These are phyloP conservation scores for Siderastrea radians DNA, from an alignment of 92 coral and sea anemone species.

Conservation along the genomic window DNA sequence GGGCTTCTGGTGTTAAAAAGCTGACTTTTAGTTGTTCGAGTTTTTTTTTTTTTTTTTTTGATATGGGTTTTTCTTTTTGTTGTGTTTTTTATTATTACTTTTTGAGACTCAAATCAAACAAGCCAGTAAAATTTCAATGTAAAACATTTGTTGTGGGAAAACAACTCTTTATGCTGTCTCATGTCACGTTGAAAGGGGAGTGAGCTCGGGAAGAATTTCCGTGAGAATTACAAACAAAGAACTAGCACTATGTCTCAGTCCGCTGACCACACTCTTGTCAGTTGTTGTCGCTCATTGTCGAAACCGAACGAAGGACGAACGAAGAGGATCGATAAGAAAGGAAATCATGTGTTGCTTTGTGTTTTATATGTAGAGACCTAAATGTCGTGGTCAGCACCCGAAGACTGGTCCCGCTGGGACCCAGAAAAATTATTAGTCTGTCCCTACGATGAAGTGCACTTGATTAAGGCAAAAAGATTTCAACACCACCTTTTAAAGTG, in stretches of 20 bases:
- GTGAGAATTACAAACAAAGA: too few species aligned
- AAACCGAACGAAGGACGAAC: neutral
- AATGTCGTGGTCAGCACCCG: slow-evolving; percentile 95
- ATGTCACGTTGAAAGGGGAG: neutral
- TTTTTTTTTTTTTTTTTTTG: too few species aligned
- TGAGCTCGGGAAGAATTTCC: neutral
- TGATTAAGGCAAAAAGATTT: slow-evolving; percentile 77
- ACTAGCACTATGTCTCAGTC: neutral
- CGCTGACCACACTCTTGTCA: neutral
- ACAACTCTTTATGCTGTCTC: too few species aligned
- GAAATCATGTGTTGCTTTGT: neutral
- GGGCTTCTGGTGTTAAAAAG: too few species aligned
- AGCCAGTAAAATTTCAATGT: too few species aligned
- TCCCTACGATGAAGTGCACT: slow-evolving; percentile 79
- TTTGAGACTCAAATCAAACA: too few species aligned
- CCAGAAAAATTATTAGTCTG: slow-evolving; percentile 81
- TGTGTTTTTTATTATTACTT: too few species aligned
- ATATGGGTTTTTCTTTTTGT: too few species aligned
- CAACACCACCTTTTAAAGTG: slow-evolving; percentile 88
- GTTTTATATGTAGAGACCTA: neutral
- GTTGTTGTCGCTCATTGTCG: too few species aligned
- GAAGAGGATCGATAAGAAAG: neutral
- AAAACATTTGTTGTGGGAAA: too few species aligned
- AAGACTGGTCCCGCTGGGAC: slow-evolving; percentile 96
- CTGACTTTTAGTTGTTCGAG: too few species aligned